Base-by-base conservation (phyloP, 2,113 vertebrate species). In the Atractosteus spatula region DNA sequence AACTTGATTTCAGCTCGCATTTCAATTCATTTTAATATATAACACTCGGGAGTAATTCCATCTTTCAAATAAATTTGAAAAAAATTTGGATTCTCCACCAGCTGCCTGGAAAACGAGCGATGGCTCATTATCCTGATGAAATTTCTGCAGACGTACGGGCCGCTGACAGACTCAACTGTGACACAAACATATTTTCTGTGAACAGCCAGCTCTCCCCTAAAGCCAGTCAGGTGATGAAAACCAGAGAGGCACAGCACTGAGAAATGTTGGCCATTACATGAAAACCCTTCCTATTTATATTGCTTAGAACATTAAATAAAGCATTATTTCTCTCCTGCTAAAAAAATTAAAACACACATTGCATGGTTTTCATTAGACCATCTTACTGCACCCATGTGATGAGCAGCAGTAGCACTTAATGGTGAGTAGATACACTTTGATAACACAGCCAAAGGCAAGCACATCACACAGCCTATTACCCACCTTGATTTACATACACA, bases 351-450 rank as follows among this genome's bases (percentile, higher is more conserved):
- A 51, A 51, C 45, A 14, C 54, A 59, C 8, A 29, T 16, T 12
- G 44, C 55, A 51, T 10, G 73, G 75, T 62, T 83, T 80, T 82
- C 73, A 83, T 77, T 79, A 78, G 78, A 82, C 90, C 87, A 90
- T 90, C 86, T 86, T 84, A 74, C 84, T 73, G 57, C 78, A 87
- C 88, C 82, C 84, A 86, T 83, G 86, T 87, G 90, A 89, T 77
- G 83, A 89, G 85, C 81, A 77, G 84, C 85, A 29, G 29, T 29
- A 88, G 87, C 88, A 87, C 87, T 88, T 90, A 90, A 87, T 86
- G 77, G 87, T 87, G 86, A 87, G 88, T 84, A 85, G 88, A 90
- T 90, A 85, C 86, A 89, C 87, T 91, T 89, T 91, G 90, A 90
- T 90, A 88, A 87, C 85, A 85, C 70, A 78, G 78, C 70, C 87